phyloP scores from a whole-genome alignment of 2,113 vertebrate genomes.

The Odontesthes bonariensis region DNA sequence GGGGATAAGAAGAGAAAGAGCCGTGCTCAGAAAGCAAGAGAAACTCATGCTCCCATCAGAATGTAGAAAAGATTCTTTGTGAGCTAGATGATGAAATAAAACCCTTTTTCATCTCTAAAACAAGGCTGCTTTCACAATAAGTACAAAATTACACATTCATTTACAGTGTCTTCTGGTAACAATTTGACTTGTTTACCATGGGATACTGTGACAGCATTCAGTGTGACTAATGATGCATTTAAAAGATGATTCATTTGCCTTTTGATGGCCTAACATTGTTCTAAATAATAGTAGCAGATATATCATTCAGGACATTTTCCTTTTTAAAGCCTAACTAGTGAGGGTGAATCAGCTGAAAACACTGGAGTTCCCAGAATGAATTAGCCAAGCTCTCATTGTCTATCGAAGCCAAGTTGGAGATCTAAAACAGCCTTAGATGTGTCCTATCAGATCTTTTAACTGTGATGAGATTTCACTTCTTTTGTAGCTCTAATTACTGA shows the following conservation, averaged over 20 bases:
- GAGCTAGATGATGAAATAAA: constrained; percentile 38
- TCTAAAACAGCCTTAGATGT: constrained; percentile 67
- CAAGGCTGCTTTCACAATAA: constrained; percentile 10
- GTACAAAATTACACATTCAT: constrained; percentile 22
- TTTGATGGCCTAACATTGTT: constrained; percentile 50
- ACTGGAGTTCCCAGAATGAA: constrained; percentile 64
- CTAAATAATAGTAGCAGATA: constrained; percentile 66
- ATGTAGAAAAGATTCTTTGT: constrained; percentile 29
- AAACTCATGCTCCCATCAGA: constrained; percentile 23
- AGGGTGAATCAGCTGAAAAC: constrained; percentile 66
- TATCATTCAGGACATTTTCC: constrained; percentile 58
- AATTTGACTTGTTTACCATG: constrained; percentile 2
- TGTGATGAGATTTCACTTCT: constrained; percentile 55
- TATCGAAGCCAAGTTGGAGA: constrained; percentile 56
- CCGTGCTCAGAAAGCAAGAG: constrained; percentile 49
- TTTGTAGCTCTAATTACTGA: constrained; percentile 70
- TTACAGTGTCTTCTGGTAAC: constrained; percentile 24
- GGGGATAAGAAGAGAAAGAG: constrained; percentile 44
- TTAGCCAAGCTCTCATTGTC: constrained; percentile 66
- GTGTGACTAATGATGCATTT: constrained; percentile 39
- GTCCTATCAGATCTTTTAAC: constrained; percentile 60
- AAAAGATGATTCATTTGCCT: constrained; percentile 45
- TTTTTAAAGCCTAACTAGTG: constrained; percentile 42
- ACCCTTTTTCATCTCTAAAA: constrained; percentile 21
- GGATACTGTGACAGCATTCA: neutral